Base-by-base conservation (phyloP, 2,113 vertebrate species). In the Rousettus leschenaultii region DNA sequence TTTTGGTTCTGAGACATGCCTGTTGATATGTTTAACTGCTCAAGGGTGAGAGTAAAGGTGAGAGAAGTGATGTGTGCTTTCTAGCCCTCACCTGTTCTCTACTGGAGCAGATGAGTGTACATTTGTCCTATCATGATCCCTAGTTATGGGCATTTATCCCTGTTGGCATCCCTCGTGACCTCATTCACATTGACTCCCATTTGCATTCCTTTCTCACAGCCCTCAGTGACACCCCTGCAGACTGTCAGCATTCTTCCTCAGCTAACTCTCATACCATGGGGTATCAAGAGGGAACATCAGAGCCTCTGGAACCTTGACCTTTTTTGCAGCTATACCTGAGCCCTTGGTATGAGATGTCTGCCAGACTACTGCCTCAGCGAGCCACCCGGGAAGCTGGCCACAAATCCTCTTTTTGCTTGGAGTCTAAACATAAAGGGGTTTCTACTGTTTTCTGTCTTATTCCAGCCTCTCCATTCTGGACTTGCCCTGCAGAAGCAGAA, bases 1-100 rank as follows among this genome's bases (percentile, higher is more conserved):
- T 95, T 91, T 95, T 95, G 91, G 86, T 85, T 84, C 83, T 40
- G 65, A 82, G 66, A 77, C 57, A 33, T 79, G 53, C 82, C 53
- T 95, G 40, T 77, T 38, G 93, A 55, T 94, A 55, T 0, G 2
- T 51, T 70, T 86, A 90, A 88, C 61, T 51, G 84, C 51, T 91
- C n/a, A 18, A 33, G 48, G 61, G 74, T 38, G 61, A 86, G 59
- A 16, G 53, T 18, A 43, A 70, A 70, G 59, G 80, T 84, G 57
- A 51, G 51, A 66, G 19, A 66, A 38, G 33, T 7, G 24, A 57
- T 82, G 75, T 38, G 71, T 68, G 1, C 61, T 74, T 65, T 87
- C n/a, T 57, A 82, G 74, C 13, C 82, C 43, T 89, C 26, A 22
- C 33, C 61, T 77, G 0, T 66, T 40, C 78, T 18, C 28, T 43